These are phyloP conservation scores for Sinocyclocheilus grahami DNA, from an alignment of 2,113 vertebrate species.

Conservation along the genomic window DNA sequence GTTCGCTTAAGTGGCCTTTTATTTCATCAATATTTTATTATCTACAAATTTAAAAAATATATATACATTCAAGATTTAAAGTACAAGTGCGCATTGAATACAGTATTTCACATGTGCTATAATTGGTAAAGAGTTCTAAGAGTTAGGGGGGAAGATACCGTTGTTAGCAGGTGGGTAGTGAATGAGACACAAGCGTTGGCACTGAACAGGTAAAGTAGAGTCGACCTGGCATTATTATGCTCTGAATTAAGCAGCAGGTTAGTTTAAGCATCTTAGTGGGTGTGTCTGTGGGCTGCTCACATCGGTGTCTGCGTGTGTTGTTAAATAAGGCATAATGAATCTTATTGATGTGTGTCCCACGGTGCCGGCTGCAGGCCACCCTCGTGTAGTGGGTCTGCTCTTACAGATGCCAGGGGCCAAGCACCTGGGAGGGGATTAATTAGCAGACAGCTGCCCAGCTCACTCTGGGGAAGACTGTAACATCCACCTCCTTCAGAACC, in stretches of 20 bases:
- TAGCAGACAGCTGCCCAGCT: slow-evolving; percentile 80
- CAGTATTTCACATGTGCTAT: neutral
- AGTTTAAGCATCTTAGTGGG: slow-evolving; percentile 43
- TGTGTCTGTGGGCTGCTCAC: slow-evolving; percentile 65
- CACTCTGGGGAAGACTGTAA: slow-evolving; percentile 67
- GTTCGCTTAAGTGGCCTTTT: neutral
- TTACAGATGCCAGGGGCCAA: slow-evolving; percentile 75
- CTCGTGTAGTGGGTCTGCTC: slow-evolving; percentile 61
- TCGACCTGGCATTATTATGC: slow-evolving; percentile 52
- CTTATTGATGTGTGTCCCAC: slow-evolving; percentile 68
- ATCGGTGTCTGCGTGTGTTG: slow-evolving; percentile 55
- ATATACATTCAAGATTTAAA: neutral
- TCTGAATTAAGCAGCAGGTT: slow-evolving; percentile 62
- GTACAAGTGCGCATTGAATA: too few relatives aligned
- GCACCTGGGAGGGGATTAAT: slow-evolving; percentile 76
- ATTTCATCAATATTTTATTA: neutral
- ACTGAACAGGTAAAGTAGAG: slow-evolving; percentile 11
- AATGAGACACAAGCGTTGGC: neutral
- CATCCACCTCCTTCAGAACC: slow-evolving; percentile 57
- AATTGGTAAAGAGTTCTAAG: neutral
- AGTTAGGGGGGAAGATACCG: neutral
- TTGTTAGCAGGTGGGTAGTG: neutral
- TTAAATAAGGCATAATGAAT: slow-evolving; percentile 75
- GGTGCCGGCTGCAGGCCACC: slow-evolving; percentile 70
- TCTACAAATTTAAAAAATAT: neutral